These are phyloP conservation scores for Cryptomyrus ogoouensis DNA, from an alignment of 2,113 vertebrate genomes.

Conservation along the genomic window DNA sequence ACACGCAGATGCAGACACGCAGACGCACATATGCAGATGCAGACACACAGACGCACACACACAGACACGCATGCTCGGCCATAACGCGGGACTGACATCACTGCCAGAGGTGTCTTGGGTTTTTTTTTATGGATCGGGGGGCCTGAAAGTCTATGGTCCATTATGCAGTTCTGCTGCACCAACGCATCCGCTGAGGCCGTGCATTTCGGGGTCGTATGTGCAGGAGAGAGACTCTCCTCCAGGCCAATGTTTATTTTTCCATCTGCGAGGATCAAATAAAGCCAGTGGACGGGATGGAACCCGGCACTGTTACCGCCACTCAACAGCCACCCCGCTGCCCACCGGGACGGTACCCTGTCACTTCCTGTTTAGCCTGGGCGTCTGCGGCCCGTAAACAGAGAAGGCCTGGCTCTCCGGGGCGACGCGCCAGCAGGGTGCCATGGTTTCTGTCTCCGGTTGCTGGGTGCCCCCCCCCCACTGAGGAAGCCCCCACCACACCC, in stretches of 20 bases:
- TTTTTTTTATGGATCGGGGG: slow-evolving; percentile 36
- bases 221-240: slow-evolving; percentile 24
- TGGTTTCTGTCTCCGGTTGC: slow-evolving; percentile 52
- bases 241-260: slow-evolving; percentile 57
- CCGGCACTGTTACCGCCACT: neutral
- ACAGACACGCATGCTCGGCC: slow-evolving; percentile 26
- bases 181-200: slow-evolving; percentile 52
- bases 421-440: slow-evolving; percentile 32
- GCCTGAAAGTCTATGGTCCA: slow-evolving; percentile 38
- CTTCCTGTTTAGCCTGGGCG: slow-evolving; percentile 96
- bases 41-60: no score
- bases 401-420: slow-evolving; percentile 49
- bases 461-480: neutral
- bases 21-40: slow-evolving; percentile 21
- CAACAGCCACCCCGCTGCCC: neutral
- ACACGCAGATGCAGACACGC: slow-evolving; percentile 23
- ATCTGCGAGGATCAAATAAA: slow-evolving; percentile 45
- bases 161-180: slow-evolving; percentile 57
- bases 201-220: slow-evolving; percentile 58
- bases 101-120: slow-evolving; percentile 47
- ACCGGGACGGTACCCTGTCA: slow-evolving; percentile 73
- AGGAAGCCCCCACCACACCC: neutral
- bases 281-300: slow-evolving; percentile 30
- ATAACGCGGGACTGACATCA: slow-evolving; percentile 69
- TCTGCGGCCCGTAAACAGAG: slow-evolving; percentile 85